Percentiles rank a stretch among this genome's conserved stretches.
Evolutionary conservation across 2,797 vertebrate genomes (phyloP).

Genomic region (Gymnoscopelus braueri): DNA sequence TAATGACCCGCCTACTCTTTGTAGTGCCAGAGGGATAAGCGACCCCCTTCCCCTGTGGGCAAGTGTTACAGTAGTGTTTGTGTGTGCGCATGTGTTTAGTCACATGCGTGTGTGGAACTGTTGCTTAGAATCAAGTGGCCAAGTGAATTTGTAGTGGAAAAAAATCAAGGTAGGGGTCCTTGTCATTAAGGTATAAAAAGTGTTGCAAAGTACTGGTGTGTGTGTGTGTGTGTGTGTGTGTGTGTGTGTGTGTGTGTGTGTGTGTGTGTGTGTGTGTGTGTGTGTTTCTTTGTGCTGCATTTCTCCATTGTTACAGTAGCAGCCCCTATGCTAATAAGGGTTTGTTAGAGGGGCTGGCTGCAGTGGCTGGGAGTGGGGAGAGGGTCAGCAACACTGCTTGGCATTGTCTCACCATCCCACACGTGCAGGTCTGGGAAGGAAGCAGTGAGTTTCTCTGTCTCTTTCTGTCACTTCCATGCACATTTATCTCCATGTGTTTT

Average conservation of each 20-base stretch:
- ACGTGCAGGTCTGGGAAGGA: slow-evolving; percentile 64
- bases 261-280: slow-evolving; percentile 1
- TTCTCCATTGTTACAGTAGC: slow-evolving; percentile 62
- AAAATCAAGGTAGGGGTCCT: slow-evolving; percentile 35
- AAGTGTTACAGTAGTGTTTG: slow-evolving; percentile 18
- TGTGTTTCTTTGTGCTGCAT: slow-evolving; percentile 36
- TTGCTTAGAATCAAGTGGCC: slow-evolving; percentile 34
- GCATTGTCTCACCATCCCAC: slow-evolving; percentile 75
- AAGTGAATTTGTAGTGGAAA: slow-evolving; percentile 50
- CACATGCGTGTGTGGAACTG: background rate
- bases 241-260: slow-evolving; percentile 11
- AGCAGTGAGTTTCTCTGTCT: slow-evolving; percentile 56
- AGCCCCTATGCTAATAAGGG: slow-evolving; percentile 68
- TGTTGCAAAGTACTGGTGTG: background rate
- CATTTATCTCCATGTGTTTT: slow-evolving; percentile 27
- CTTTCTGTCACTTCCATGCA: slow-evolving; percentile 39
- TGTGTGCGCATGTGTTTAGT: slow-evolving; percentile 13
- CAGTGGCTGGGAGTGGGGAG: slow-evolving; percentile 30
- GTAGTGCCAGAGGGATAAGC: slow-evolving; percentile 14
- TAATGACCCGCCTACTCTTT: slow-evolving; percentile 50
- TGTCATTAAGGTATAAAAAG: background rate
- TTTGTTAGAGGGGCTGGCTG: slow-evolving; percentile 58
- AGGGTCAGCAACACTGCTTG: slow-evolving; percentile 62
- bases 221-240: slow-evolving; percentile 14
- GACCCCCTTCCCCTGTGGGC: slow-evolving; percentile 39